A percentile compares a stretch with the other conserved stretches of the same genome.
Conservation (phyloP, 2,888 invertebrate species). For the Agelastica alni region DNA sequence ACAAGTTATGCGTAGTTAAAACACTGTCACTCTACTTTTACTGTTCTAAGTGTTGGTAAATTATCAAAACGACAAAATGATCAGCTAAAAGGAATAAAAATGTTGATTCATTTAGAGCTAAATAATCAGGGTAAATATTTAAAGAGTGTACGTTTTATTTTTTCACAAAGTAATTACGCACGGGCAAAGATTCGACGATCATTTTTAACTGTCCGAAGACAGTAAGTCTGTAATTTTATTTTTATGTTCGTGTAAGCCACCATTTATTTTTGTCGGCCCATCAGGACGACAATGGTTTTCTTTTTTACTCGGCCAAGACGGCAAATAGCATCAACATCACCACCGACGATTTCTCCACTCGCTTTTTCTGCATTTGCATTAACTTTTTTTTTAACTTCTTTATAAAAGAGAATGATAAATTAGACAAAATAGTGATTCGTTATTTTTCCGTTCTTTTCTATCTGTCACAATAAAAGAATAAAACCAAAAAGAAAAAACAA, state of each 20-base stretch:
- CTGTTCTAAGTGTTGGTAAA: no score
- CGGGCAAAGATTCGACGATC: no score
- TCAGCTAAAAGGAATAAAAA: no score
- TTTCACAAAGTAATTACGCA: no score
- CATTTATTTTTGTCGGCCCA: slow-evolving; percentile 19
- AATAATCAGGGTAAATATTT: no score
- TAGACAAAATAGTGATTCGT: slow-evolving; percentile 23
- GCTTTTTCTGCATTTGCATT: slow-evolving; percentile 21
- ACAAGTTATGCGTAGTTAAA: background rate
- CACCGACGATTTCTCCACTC: slow-evolving; percentile 12
- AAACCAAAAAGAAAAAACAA: no score
- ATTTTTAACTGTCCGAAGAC: no score
- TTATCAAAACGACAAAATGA: no score
- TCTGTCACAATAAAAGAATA: background rate
- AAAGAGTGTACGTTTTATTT: no score
- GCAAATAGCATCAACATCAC: slow-evolving; percentile 30
- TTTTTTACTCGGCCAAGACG: slow-evolving; percentile 6
- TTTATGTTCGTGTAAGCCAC: background rate
- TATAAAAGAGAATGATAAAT: slow-evolving; percentile 22
- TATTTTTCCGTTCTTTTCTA: slow-evolving; percentile 9
- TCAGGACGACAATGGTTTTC: slow-evolving; percentile 11
- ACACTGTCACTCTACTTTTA: background rate
- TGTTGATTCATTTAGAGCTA: no score
- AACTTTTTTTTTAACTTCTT: slow-evolving; percentile 24
- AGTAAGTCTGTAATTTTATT: no score